These are phyloP conservation scores for Cryptomyrus ogoouensis DNA, from an alignment of 2,113 vertebrate genomes.

Conservation along the genomic window DNA sequence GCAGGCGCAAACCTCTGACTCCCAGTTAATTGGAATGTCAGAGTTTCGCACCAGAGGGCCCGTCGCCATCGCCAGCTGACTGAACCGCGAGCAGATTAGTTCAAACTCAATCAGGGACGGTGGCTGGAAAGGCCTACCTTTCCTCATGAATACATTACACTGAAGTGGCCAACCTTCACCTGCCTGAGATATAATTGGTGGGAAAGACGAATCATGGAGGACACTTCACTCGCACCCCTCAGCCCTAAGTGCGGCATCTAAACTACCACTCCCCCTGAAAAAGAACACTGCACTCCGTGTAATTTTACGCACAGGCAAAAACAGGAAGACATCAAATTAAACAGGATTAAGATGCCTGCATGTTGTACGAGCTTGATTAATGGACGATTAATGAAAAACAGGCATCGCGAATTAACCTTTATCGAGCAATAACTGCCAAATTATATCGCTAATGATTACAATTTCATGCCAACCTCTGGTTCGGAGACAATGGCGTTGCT, in stretches of 20 bases:
- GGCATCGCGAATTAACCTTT: background rate
- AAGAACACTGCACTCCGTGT: background rate
- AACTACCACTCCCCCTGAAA: background rate
- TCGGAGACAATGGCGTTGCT: background rate
- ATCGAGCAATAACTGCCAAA: slow-evolving; percentile 6
- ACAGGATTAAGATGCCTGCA: background rate
- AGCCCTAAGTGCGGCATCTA: background rate
- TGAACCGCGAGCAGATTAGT: slow-evolving; percentile 5
- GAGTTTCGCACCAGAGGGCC: slow-evolving; percentile 13
- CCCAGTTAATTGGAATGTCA: background rate
- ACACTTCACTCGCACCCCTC: background rate
- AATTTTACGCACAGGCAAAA: background rate
- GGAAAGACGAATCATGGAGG: background rate
- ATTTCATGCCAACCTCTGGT: slow-evolving; percentile 1
- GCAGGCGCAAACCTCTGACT: background rate
- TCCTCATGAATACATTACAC: slow-evolving; percentile 18
- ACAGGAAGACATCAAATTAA: slow-evolving; percentile 7
- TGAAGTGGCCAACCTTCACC: background rate
- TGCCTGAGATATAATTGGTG: slow-evolving; percentile 1
- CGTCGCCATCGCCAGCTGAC: background rate
- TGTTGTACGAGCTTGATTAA: background rate
- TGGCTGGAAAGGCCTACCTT: background rate
- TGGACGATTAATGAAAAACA: slow-evolving; percentile 10
- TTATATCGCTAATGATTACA: slow-evolving; percentile 11
- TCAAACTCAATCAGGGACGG: background rate